These are phyloP conservation scores for Opisthograptis luteolata DNA, from an alignment of 2,888 invertebrate species.

Conservation along the genomic window DNA sequence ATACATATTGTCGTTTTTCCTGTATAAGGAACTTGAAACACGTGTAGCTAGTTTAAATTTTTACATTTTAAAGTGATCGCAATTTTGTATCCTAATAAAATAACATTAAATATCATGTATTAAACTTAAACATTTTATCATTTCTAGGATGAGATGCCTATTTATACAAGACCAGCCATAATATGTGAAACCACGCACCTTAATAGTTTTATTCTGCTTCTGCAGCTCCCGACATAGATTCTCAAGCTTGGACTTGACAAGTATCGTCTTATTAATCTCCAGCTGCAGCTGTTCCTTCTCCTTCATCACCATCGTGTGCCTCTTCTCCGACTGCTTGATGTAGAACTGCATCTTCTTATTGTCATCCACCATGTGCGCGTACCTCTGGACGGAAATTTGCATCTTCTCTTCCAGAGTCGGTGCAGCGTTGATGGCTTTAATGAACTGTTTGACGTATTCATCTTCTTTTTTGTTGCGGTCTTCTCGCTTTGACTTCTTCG, in stretches of 20 bases:
- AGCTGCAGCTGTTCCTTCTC: conserved; percentile 93
- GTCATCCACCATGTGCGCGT: conserved; percentile 90
- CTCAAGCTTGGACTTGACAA: conserved; percentile 93
- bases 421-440: conserved; percentile 84
- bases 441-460: conserved; percentile 86
- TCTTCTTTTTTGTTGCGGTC: conserved; percentile 80
- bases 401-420: conserved; percentile 88
- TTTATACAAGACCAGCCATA: too few species aligned
- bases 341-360: conserved; percentile 85
- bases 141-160: too few species aligned
- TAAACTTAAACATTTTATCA: too few species aligned
- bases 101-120: too few species aligned
- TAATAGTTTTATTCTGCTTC: conserved; percentile 95
- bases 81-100: too few species aligned
- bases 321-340: conserved; percentile 85
- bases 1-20: too few species aligned
- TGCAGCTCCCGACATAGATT: conserved; percentile 96
- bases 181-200: conserved; percentile 78
- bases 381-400: conserved; percentile 88
- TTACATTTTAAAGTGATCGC: too few species aligned
- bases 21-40: too few species aligned
- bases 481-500: conserved; percentile 72
- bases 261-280: conserved; percentile 92
- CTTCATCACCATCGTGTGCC: conserved; percentile 84
- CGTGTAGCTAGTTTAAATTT: too few species aligned